Conservation (phyloP, 2,113 vertebrate species). For the Podocnemis expansa region DNA sequence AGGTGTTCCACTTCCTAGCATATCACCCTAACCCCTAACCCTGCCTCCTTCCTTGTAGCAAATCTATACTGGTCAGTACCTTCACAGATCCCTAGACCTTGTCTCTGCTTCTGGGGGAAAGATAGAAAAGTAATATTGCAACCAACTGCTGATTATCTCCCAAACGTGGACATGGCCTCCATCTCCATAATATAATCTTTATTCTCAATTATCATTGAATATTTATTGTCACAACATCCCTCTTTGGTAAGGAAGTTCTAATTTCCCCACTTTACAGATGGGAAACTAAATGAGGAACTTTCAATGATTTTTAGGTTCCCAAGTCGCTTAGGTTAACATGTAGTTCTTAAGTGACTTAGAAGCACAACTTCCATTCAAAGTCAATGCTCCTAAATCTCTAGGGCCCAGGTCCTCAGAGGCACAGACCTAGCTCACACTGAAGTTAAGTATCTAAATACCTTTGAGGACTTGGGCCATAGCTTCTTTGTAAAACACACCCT, state of each 20-base stretch:
- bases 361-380: not conserved
- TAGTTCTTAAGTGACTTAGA: not conserved
- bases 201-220: too few relatives aligned
- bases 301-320: not conserved
- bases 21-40: not conserved
- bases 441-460: not conserved
- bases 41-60: not conserved
- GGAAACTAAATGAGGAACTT: not conserved
- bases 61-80: not conserved
- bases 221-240: not conserved
- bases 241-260: not conserved
- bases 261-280: not conserved
- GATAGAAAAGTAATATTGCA: not conserved
- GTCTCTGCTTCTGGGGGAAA: not conserved
- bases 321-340: not conserved
- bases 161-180: not conserved
- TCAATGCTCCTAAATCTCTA: not conserved
- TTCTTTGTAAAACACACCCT: not conserved
- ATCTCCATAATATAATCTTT: not conserved
- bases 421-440: not conserved
- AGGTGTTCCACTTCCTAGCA: fast-evolving
- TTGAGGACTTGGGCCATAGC: not conserved
- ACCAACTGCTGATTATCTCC: not conserved
- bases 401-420: too few relatives aligned
- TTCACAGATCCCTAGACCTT: not conserved